Conservation (phyloP, 2,113 vertebrate genomes). For the Oncorhynchus masou region DNA sequence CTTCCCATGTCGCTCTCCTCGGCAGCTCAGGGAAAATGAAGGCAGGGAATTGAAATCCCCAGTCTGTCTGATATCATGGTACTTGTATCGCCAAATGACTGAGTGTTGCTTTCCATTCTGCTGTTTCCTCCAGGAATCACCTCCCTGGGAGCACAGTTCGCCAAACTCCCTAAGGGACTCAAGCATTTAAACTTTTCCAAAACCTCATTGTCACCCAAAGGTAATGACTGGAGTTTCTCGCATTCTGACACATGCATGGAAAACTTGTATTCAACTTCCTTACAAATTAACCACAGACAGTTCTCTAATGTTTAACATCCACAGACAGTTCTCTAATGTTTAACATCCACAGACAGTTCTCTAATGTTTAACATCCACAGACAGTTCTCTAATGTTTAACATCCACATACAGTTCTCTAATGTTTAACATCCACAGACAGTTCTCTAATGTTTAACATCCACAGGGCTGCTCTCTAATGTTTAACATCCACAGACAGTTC, state of each 20-base stretch:
- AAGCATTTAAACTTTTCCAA: slow-evolving; percentile 95
- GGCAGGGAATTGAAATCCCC: background rate
- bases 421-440: too few species aligned
- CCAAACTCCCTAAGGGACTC: slow-evolving; percentile 90
- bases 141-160: slow-evolving; percentile 88
- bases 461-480: too few species aligned
- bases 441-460: too few species aligned
- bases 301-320: background rate
- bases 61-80: background rate
- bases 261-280: background rate
- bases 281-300: background rate
- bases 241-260: background rate
- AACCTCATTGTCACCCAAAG: slow-evolving; percentile 96
- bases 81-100: background rate
- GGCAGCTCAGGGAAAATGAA: background rate
- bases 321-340: background rate
- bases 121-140: slow-evolving; percentile 77
- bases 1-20: too few species aligned
- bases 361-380: too few species aligned
- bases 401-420: too few species aligned
- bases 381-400: too few species aligned
- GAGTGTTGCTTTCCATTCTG: background rate
- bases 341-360: background rate
- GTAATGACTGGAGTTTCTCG: slow-evolving; percentile 61
- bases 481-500: too few species aligned